Evolutionary conservation across 2,113 vertebrate genomes (phyloP).

Genomic region (Polyodon spathula): DNA sequence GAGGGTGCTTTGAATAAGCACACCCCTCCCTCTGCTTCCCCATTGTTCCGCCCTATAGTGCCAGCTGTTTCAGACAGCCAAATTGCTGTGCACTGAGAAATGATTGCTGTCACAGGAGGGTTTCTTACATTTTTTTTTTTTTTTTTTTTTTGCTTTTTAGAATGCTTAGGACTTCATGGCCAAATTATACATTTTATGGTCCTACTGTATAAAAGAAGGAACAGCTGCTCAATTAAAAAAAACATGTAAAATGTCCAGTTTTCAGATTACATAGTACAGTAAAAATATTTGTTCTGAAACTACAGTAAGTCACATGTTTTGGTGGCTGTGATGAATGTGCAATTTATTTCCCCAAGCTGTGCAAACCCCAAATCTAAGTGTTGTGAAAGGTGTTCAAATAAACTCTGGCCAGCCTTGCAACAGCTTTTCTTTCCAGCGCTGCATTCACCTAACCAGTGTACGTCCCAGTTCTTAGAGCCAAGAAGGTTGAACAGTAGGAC

Average conservation of each 20-base stretch:
- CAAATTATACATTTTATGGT: constrained; percentile 40
- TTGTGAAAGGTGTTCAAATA: no score
- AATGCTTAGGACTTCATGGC: constrained; percentile 38
- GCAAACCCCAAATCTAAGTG: no score
- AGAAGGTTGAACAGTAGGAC: no score
- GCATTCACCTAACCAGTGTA: no score
- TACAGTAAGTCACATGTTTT: not conserved
- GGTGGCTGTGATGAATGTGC: no score
- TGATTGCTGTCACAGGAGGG: constrained; percentile 45
- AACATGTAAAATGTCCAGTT: not conserved
- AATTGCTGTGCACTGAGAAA: constrained; percentile 53
- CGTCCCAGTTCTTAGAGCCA: no score
- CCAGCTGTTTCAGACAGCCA: constrained; percentile 63
- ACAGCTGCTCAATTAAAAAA: constrained; percentile 20
- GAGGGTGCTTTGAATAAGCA: constrained; percentile 35
- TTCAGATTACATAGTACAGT: not conserved
- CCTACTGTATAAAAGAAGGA: constrained; percentile 21
- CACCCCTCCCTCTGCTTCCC: constrained; percentile 43
- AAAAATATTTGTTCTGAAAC: not conserved
- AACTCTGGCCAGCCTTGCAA: no score
- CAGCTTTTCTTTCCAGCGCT: no score
- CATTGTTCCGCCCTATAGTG: constrained; percentile 51
- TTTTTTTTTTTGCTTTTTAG: constrained; percentile 25
- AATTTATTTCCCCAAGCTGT: no score
- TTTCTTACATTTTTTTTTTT: constrained; percentile 24